phyloP scores from a whole-genome alignment of 2,797 vertebrate species.

The Clarias platycephalus region DNA sequence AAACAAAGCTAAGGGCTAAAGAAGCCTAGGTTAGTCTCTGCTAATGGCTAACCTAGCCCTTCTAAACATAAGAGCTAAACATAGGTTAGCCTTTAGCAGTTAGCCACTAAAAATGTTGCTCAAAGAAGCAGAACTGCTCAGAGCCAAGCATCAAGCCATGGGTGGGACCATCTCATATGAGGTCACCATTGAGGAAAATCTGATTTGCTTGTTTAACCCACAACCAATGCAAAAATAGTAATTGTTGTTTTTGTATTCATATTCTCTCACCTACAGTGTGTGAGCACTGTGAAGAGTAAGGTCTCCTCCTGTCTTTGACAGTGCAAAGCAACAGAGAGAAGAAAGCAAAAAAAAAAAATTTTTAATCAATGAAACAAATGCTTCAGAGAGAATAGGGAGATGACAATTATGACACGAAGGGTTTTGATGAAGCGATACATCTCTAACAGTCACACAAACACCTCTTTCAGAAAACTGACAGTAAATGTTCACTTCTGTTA shows the following conservation, averaged over 20 bases:
- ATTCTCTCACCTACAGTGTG: neutral
- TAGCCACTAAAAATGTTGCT: too few species aligned
- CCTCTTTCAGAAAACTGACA: constrained; percentile 68
- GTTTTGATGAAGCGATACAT: constrained; percentile 68
- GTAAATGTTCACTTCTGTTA: constrained; percentile 58
- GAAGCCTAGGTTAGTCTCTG: too few species aligned
- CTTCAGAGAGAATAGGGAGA: constrained; percentile 31
- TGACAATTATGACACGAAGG: constrained; percentile 58
- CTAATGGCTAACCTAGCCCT: too few species aligned
- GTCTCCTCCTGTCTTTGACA: neutral
- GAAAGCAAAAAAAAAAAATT: neutral
- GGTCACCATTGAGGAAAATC: too few species aligned
- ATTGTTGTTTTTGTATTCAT: neutral
- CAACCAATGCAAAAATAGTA: too few species aligned
- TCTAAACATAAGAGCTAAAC: too few species aligned
- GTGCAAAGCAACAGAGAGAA: neutral
- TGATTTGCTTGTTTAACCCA: too few species aligned
- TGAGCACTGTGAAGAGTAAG: neutral
- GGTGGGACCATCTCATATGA: too few species aligned
- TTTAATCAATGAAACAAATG: constrained; percentile 19
- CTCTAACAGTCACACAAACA: constrained; percentile 54
- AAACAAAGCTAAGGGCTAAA: too few species aligned
- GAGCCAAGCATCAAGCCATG: too few species aligned
- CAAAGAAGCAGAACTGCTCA: too few species aligned
- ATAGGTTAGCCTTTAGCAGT: too few species aligned